Evolutionary conservation across 2,797 vertebrate species (phyloP).

Genomic region (Anableps anableps): DNA sequence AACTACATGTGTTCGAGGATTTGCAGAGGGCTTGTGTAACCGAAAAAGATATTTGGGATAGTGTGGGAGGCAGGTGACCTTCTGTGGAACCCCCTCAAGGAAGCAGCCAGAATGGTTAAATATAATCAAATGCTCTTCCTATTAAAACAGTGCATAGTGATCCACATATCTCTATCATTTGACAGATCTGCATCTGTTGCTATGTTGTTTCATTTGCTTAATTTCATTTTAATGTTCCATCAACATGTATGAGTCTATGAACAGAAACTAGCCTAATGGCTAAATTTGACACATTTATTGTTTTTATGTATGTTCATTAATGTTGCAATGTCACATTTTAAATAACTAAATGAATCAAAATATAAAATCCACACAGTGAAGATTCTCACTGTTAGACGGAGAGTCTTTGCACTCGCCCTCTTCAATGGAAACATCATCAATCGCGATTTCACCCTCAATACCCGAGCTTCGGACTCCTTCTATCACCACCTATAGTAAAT

Average conservation of each 20-base stretch:
- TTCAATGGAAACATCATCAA: slow-evolving; percentile 92
- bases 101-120: too few relatives aligned
- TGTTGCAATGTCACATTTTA: neutral
- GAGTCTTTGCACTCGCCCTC: slow-evolving; percentile 94
- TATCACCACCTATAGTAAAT: slow-evolving; percentile 83
- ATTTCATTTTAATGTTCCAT: neutral
- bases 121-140: too few relatives aligned
- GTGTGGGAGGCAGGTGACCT: too few relatives aligned
- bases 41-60: too few relatives aligned
- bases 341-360: neutral
- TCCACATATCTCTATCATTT: neutral
- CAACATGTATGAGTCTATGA: neutral
- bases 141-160: neutral
- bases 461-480: slow-evolving; percentile 93
- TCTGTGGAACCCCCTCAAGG: too few relatives aligned
- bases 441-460: slow-evolving; percentile 95
- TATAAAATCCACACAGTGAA: neutral
- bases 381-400: slow-evolving; percentile 89
- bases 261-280: neutral
- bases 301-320: neutral
- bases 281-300: neutral
- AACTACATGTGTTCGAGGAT: too few relatives aligned
- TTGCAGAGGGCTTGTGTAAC: too few relatives aligned
- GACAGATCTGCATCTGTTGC: neutral
- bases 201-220: neutral